Base-by-base conservation (phyloP, 2,113 vertebrate species). In the Thymallus thymallus region DNA sequence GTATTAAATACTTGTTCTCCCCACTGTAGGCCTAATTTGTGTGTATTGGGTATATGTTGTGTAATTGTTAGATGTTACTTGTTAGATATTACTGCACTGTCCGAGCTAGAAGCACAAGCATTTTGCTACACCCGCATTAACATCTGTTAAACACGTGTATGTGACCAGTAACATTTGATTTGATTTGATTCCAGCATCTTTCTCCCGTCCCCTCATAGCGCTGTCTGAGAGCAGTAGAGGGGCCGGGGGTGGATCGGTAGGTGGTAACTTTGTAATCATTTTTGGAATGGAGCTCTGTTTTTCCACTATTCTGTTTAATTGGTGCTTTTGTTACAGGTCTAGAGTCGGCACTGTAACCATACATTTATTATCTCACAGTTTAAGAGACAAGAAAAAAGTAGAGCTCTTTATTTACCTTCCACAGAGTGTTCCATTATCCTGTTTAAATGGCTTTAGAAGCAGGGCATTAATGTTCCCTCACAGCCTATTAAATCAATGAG, bases 401-500 rank as follows among this genome's bases (percentile, higher is more conserved):
- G 22, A 69, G 18, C 62, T 77, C 22, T 72, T 74, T 69, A 82
- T 84, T 82, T 84, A 75, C 74, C 67, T 65, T 73, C 76, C 77
- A 69, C 23, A 22, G 23, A 75, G 26, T 61, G 72, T 55, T 78
- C 76, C 67, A 75, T 86, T 79, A 74, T 71, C 62, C 68, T 64
- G 58, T 32, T 14, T 60, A 51, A 79, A 79, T 71, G 46, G 72
- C 73, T 24, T 66, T 58, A 69, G 66, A 70, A 63, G 10, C n/a
- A n/a, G 62, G 63, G 9, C 48, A 64, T 74, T 81, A 82, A 84
- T 73, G 80, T 84, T 79, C 77, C 71, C 46, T 60, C 64, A 71
- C 24, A 64, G 32, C 69, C 79, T 77, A 80, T 80, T 85, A 83
- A 83, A 86, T 86, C 76, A 66, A 77, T 72, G 69, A 45, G 76